Base-by-base conservation (phyloP, 2,113 vertebrate genomes). In the Podocnemis expansa region DNA sequence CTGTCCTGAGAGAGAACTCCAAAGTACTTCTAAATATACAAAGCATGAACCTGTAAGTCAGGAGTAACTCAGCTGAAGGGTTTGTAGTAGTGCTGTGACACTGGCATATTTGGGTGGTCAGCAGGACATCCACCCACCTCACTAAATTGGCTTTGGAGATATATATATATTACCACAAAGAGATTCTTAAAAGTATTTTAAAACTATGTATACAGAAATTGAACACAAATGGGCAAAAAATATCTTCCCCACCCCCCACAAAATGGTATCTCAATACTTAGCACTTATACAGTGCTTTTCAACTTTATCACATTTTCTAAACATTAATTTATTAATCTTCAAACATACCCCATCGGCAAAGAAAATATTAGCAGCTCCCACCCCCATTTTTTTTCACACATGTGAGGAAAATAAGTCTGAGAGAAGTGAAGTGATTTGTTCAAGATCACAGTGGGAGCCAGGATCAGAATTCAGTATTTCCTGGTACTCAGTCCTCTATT, bases 141-240 rank as follows among this genome's bases (percentile, higher is more conserved):
- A 0, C 38, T 5, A 56, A 4, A 1, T 1, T 0, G 21, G 11
- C n/a, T 76, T 41, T 58, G 19, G 0, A n/a, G n/a, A n/a, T n/a
- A n/a, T n/a, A n/a, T n/a, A n/a, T n/a, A n/a, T n/a, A n/a, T n/a
- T n/a, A 8, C 0, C 3, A 76, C 83, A 41, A 85, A 27, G 89
- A 60, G 34, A 38, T 34, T 45, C 58, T 78, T 70, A 12, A 41
- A 31, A 4, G 27, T 87, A 4, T 34, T 95, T 63, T 51, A 2
- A 1, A 67, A 22, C 52, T 14, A 17, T 17, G 3, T 67, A 82
- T 1, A 0, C 0, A 38, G 24, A 17, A 6, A 14, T 38, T 38
- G n/a, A 70, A 34, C 41, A 19, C 34, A 1, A 8, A 47, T 82
- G 1, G 8, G 54, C n/a, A 34, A 52, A 34, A 56, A 22, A 2